These are phyloP conservation scores for Petrocephalus sullivani DNA, from an alignment of 2,797 vertebrate genomes.

Conservation along the genomic window DNA sequence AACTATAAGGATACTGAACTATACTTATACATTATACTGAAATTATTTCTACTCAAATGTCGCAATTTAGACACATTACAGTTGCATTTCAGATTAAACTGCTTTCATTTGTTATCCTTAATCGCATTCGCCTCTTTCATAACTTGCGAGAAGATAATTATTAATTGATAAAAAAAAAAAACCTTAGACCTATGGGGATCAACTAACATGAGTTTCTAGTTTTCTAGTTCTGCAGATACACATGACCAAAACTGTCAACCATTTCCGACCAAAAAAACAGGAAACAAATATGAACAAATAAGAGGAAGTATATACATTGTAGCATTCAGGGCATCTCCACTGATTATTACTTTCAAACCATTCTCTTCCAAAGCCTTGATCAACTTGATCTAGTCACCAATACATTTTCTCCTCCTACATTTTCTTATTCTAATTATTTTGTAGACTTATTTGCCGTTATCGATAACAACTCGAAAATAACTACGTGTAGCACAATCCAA, in stretches of 20 bases:
- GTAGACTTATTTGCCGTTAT: not conserved
- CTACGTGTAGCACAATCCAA: conserved; percentile 4
- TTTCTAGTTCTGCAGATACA: not conserved
- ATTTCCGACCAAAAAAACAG: not conserved
- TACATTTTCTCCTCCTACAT: not conserved
- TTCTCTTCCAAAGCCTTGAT: not conserved
- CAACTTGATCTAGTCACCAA: not conserved
- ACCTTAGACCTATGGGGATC: not conserved
- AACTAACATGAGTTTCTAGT: not conserved
- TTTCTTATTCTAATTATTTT: not conserved
- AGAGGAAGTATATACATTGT: not conserved
- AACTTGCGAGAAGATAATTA: not conserved
- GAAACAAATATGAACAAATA: conserved; percentile 17
- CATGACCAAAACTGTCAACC: not conserved
- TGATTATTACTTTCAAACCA: not conserved
- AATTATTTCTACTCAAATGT: not conserved
- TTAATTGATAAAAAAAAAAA: not conserved
- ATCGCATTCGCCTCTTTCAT: not conserved
- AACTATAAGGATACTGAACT: no score
- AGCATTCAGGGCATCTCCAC: not conserved
- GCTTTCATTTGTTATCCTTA: not conserved
- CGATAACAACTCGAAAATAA: not conserved
- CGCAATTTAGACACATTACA: not conserved
- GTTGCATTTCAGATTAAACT: not conserved
- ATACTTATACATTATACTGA: not conserved